Base-by-base conservation (phyloP, 64 coral and sea anemone species). In the Pocillopora damicornis region DNA sequence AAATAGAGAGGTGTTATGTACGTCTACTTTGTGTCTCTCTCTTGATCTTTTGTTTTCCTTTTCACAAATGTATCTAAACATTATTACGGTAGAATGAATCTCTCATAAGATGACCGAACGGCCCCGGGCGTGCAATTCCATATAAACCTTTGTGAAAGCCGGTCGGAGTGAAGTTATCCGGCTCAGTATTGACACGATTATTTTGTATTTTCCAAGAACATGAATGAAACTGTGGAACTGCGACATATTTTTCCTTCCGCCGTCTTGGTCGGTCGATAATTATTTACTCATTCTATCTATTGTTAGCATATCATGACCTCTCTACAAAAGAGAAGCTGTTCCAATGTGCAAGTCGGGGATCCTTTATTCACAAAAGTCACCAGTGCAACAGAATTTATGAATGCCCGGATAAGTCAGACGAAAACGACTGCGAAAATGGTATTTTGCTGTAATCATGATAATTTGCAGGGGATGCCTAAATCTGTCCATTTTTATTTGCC, bases 381-480 rank as follows among this genome's bases (percentile, higher is more conserved):
- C 18, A n/a, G 6, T 78, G 76, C 25, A 78, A 78, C 51, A 56
- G 76, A 11, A 59, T 78, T 17, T 2, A 8, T 22, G 76, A 78
- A 22, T 78, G 76, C 56, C 76, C 56, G 76, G 76, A 78, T 59
- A 56, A n/a, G 9, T 78, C 76, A 7, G 76, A 78, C 51, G 76
- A 78, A 78, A 59, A 22, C 0, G 76, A 56, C 16, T 78, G 76
- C 20, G 76, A 78, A 59, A 22, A 59, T 59, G 56, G 76, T 78
- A 58, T 20, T 16, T 22, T 68, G 2, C 17, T 8, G 9, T 8
- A 20, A 22, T 68, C 23, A 22, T 4, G 1, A 17, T 8, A 20
- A 30, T 30, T 30, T 30, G 30, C 30, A 30, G 30, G 30, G 30
- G 30, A 30, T 30, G 30, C 30, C 30, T 30, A 30, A 30, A 30